These are phyloP conservation scores for Bombyx huttoni DNA, from an alignment of 2,888 invertebrate genomes.

Conservation along the genomic window DNA sequence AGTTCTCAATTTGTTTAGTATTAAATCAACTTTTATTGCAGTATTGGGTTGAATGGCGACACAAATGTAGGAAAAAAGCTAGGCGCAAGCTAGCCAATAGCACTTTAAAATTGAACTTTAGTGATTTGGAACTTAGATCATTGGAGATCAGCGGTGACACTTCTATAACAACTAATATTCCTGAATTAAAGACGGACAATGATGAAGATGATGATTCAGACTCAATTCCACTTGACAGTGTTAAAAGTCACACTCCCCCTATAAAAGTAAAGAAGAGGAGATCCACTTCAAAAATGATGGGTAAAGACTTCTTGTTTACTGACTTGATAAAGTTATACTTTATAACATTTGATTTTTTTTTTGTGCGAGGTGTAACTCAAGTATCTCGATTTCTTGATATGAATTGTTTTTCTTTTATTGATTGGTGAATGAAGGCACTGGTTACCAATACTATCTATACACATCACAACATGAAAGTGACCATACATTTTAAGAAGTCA, in stretches of 20 bases:
- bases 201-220: constrained; percentile 40
- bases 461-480: no score
- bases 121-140: constrained; percentile 52
- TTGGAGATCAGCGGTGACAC: constrained; percentile 40
- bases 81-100: constrained; percentile 27
- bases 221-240: constrained; percentile 33
- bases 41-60: constrained; percentile 63
- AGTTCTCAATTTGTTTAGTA: not conserved
- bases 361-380: no score
- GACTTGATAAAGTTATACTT: no score
- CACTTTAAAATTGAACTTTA: constrained; percentile 28
- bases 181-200: constrained; percentile 29
- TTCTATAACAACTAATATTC: constrained; percentile 16
- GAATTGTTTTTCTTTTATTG: no score
- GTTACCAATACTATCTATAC: no score
- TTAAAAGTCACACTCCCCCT: constrained; percentile 17
- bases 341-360: no score
- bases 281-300: constrained; percentile 3
- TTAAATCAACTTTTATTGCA: constrained; percentile 16
- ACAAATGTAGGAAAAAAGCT: constrained; percentile 55
- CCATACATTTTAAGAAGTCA: no score
- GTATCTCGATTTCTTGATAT: no score
- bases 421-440: no score
- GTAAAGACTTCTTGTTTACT: not conserved
- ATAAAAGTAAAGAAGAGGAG: not conserved